Evolutionary conservation across 2,888 invertebrate species (phyloP), one percentile per base, ranked within the genome.

Genomic region (Drosophila putrida): DNA sequence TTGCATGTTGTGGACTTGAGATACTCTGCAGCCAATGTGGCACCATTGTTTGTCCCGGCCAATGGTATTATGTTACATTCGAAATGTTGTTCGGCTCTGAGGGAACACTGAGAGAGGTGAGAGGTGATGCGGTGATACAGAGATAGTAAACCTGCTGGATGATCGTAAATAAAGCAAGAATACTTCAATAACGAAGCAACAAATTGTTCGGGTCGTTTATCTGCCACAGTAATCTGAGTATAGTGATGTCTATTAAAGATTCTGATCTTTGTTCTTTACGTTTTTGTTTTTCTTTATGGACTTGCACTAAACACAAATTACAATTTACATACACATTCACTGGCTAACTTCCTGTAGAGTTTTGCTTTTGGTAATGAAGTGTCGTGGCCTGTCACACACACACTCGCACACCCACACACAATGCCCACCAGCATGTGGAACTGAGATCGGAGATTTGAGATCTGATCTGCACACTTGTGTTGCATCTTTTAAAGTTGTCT

Each of bases 191-290:
- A 65, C 66, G 71, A 65, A 60, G 69, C 76, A 78, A 70, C 82
- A 78, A 70, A 87, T 79, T 70, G 69, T 51, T 53, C 33, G 54
- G 47, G 36, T 59, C 59, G 60, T 62, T 68, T 88, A 87, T 88
- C 88, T 60, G 82, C 76, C 73, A 62, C 79, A 59, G 82, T 79
- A 85, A 82, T 82, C 88, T 78, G 88, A 82, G 82, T 71, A 68
- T 33, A 50, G 25, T 65, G 54, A 73, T 73, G 82, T 73, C 79
- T 79, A 87, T 81, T 55, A 66, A 71, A 76, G 71, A 76, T 71
- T 67, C 59, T 38, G 31, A 57, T 35, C 51, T 27, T 15, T 41
- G 43, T 54, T 47, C 39, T 41, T 31, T 25, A 38, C 25, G 15
- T 33, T 53, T 11, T 53, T 38, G 35, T 41, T 35, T 31, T 10